Evolutionary conservation across 1,140 invertebrate genomes (phyloP), one percentile per base, ranked within the genome.

Genomic region (Dinothrombium tinctorium): DNA sequence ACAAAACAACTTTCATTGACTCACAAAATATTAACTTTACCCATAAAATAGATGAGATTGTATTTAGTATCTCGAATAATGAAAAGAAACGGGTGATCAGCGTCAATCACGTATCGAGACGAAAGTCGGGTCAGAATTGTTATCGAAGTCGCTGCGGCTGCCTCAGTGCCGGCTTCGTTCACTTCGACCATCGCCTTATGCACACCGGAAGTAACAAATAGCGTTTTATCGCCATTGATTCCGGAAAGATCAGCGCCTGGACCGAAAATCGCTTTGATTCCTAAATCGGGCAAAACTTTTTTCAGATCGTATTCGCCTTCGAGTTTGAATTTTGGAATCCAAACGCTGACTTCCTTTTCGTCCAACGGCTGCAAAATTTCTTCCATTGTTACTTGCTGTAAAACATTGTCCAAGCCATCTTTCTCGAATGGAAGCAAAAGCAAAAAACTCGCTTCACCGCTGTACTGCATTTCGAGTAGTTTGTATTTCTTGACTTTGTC

Each of bases 161-260:
- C 73, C 51, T 72, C 71, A 0, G 75, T 77, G 14, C 75, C 75
- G 25, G 63, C 64, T 54, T 79, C 75, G 15, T 71, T 71, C 2
- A 82, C 56, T 36, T 68, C 64, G 4, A 69, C 59, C 33, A 65
- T 57, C 5, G 68, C 62, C 50, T 66, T 62, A 44, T 68, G 65
- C 15, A 63, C 47, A 9, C 63, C 54, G 19, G 54, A 41, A 11
- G 49, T 51, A 7, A 60, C 52, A 7, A 21, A 46, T 2, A 52
- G 28, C 7, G 46, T 21, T 8, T 24, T 37, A 17, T 41, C 38
- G 4, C 14, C 37, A 19, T 67, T 57, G 25, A 56, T 49, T 5
- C 46, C 45, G 23, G 42, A 46, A 11, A 56, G 40, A 40, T 56
- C 46, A 4, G 50, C 53, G 6, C 35, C 42, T 5, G 4, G 12